Conservation (phyloP, 2,797 vertebrate genomes). For the Pantherophis alleghaniensis region DNA sequence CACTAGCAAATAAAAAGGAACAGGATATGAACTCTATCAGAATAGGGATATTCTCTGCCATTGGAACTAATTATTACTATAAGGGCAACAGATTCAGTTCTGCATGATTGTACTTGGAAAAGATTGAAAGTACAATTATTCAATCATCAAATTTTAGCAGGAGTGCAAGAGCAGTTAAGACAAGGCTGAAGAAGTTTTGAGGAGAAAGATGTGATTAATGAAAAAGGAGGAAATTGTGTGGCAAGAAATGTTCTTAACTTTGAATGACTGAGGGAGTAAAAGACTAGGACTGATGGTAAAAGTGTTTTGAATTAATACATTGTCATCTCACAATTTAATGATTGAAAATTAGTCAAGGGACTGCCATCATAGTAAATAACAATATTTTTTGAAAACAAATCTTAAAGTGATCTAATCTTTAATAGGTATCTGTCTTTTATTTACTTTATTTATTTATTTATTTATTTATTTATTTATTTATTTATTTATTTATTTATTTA, state of each 20-base stretch:
- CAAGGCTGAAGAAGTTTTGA: conserved; percentile 22
- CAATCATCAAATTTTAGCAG: conserved; percentile 19
- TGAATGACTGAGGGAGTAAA: conserved; percentile 8
- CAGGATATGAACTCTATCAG: background rate
- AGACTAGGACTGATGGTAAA: background rate
- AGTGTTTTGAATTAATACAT: conserved; percentile 4
- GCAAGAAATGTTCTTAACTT: conserved; percentile 11
- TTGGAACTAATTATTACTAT: background rate
- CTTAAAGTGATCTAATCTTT: background rate
- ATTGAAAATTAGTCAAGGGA: conserved; percentile 7
- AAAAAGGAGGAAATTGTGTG: background rate
- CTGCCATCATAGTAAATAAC: background rate
- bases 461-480: background rate
- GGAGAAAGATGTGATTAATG: conserved; percentile 12
- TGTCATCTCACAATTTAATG: background rate
- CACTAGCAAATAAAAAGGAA: background rate
- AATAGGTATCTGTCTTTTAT: background rate
- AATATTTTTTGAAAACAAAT: background rate
- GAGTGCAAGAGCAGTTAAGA: conserved; percentile 13
- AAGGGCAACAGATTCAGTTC: conserved; percentile 14
- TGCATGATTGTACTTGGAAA: conserved; percentile 7
- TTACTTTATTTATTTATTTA: background rate
- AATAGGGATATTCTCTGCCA: background rate
- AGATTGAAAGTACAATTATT: conserved; percentile 31
- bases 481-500: background rate